These are phyloP conservation scores for Catharus minimus DNA, from an alignment of 2,113 vertebrate species.

Conservation along the genomic window DNA sequence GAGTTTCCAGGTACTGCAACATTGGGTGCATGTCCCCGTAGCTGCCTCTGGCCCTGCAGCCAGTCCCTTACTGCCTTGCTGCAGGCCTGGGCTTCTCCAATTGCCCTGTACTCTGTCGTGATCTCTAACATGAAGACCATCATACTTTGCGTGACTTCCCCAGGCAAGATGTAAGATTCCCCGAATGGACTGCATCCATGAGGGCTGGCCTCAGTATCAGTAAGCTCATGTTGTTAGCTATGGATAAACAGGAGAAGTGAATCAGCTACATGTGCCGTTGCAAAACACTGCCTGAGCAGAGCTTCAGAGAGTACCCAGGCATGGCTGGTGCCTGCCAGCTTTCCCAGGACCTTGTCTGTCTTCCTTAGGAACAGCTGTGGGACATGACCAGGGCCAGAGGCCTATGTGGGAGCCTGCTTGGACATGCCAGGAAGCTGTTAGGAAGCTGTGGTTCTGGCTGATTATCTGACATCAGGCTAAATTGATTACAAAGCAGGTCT, in stretches of 20 bases:
- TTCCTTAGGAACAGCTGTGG: background rate
- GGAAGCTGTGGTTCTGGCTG: background rate
- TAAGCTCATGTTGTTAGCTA: background rate
- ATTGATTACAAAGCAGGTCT: background rate
- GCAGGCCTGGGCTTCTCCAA: background rate
- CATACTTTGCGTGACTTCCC: background rate
- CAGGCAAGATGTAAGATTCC: background rate
- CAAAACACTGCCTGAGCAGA: background rate
- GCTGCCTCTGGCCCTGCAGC: background rate
- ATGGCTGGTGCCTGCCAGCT: background rate
- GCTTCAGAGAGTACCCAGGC: background rate
- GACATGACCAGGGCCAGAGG: background rate
- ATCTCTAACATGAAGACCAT: background rate
- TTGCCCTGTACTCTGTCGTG: rapidly evolving
- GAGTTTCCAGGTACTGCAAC: slow-evolving; percentile 84
- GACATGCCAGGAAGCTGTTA: background rate
- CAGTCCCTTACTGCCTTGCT: background rate
- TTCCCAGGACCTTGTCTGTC: background rate
- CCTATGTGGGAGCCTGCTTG: background rate
- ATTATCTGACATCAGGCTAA: background rate
- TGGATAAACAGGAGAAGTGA: background rate
- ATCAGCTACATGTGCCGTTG: background rate
- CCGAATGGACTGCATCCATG: background rate
- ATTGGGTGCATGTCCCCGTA: rapidly evolving
- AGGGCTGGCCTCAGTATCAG: background rate